Conservation (phyloP, 2,888 invertebrate genomes). For the Zygaena filipendulae region DNA sequence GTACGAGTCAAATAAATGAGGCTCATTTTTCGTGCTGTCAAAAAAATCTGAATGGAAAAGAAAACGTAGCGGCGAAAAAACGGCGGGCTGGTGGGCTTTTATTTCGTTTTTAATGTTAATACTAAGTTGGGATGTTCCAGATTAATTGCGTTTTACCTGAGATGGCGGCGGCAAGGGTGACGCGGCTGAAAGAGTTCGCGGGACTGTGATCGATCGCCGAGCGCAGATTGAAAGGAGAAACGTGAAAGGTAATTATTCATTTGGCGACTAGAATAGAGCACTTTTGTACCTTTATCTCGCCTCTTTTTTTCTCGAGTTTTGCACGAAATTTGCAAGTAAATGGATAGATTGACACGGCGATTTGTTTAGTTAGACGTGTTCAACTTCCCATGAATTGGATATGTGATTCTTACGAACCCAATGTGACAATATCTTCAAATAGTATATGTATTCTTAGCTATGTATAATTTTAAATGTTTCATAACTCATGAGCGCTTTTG, state of each 20-base stretch:
- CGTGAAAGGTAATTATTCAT: conserved; percentile 69
- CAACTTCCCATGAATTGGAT: conserved; percentile 50
- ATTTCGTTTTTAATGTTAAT: conserved; percentile 65
- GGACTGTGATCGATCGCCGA: conserved; percentile 63
- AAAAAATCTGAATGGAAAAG: conserved; percentile 69
- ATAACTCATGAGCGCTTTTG: too few species aligned
- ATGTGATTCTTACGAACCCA: too few species aligned
- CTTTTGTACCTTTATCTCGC: conserved; percentile 66
- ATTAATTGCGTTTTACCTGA: conserved; percentile 67
- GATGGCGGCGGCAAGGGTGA: conserved; percentile 55
- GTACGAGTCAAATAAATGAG: conserved; percentile 70
- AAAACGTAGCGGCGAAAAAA: conserved; percentile 63
- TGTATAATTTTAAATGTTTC: too few species aligned
- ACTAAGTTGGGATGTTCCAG: conserved; percentile 68
- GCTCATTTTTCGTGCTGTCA: conserved; percentile 69
- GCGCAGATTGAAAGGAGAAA: conserved; percentile 65
- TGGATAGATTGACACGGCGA: conserved; percentile 58
- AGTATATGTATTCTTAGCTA: too few species aligned
- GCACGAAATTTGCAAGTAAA: conserved; percentile 68
- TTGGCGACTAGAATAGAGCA: conserved; percentile 67
- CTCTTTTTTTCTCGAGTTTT: conserved; percentile 57
- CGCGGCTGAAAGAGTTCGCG: conserved; percentile 62
- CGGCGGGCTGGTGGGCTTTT: conserved; percentile 54
- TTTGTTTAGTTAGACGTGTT: conserved; percentile 51
- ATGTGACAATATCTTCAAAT: conserved; percentile 19